A percentile compares a stretch with the other conserved stretches of the same genome.
phyloP scores from a whole-genome alignment of 2,888 invertebrate genomes.

The Diarsia dahlii region DNA sequence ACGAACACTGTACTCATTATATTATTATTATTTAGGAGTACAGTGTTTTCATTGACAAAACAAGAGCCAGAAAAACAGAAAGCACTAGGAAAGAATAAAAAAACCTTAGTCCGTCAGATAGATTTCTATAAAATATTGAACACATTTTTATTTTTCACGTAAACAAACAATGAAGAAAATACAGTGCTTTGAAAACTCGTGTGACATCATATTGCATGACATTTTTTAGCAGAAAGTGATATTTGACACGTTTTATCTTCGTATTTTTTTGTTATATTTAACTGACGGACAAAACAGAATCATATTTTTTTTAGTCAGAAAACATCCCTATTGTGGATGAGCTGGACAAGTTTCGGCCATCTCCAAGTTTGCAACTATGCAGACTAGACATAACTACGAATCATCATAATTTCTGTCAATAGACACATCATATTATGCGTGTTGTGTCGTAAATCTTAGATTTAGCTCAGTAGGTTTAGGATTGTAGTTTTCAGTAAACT shows the following conservation, averaged over 20 bases:
- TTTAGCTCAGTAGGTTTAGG: slow-evolving; percentile 30
- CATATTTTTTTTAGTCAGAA: too few relatives aligned
- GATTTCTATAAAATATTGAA: too few relatives aligned
- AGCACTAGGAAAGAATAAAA: background rate
- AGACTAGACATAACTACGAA: background rate
- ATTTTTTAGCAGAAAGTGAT: too few relatives aligned
- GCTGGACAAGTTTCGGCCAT: background rate
- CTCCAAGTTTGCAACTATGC: background rate
- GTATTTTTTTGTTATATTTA: too few relatives aligned
- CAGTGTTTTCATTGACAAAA: background rate
- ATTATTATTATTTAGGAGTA: background rate
- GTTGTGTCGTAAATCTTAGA: slow-evolving; percentile 12
- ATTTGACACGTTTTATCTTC: too few relatives aligned
- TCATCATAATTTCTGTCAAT: background rate
- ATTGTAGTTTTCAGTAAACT: background rate
- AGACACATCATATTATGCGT: background rate
- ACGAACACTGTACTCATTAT: background rate
- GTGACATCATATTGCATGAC: too few relatives aligned
- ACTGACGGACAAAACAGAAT: too few relatives aligned
- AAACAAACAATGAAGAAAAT: too few relatives aligned
- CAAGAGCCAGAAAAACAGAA: background rate
- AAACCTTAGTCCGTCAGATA: too few relatives aligned
- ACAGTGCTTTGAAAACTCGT: too few relatives aligned
- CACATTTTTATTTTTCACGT: too few relatives aligned
- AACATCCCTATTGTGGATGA: background rate